Base-by-base conservation (phyloP, 1,140 invertebrate species). In the Drosophila melanica region DNA sequence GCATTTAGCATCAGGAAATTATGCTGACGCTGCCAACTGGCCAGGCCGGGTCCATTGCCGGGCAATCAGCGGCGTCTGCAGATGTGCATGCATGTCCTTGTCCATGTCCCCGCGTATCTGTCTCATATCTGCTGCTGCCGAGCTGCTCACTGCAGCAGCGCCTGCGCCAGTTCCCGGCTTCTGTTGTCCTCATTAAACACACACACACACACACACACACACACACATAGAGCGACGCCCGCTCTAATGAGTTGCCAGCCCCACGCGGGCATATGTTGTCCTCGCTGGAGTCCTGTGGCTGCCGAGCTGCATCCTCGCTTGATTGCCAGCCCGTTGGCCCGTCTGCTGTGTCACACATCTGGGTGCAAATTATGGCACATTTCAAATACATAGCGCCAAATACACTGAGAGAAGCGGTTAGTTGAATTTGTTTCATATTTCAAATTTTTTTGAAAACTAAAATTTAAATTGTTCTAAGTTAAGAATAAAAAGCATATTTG, bases 1-100 rank as follows among this genome's bases (percentile, higher is more conserved):
- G 86, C 86, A 90, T 90, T 91, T 90, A 91, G 75, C 81, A 90
- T 90, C 86, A 85, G 90, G 86, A 91, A 90, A 91, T 91, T 84
- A 91, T 91, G 90, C 90, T 91, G 90, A 91, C 86, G 80, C 69
- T 90, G 90, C 90, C 86, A 90, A 90, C 82, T 81, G 77, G 73
- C 47, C 69, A 60, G 48, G 50, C 50, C 9, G 8, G 33, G 23
- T 35, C 48, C 50, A 51, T 50, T 45, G 73, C 67, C 59, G 68
- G 76, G 73, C 84, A 87, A 87, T 87, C 84, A 87, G 84, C 79
- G 84, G 54, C 79, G 77, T 84, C 82, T 82, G 79, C 82, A 87
- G 82, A 79, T 87, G 82, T 82, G 82, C 79, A 87, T 82, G 75
- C 64, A 67, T 59, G 54, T 58, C 66, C 69, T 60, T 58, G 62